Percentiles rank a stretch among this genome's conserved stretches.
These are phyloP conservation scores for Lampropteryx suffumata DNA, from an alignment of 2,888 invertebrate genomes.

Conservation along the genomic window DNA sequence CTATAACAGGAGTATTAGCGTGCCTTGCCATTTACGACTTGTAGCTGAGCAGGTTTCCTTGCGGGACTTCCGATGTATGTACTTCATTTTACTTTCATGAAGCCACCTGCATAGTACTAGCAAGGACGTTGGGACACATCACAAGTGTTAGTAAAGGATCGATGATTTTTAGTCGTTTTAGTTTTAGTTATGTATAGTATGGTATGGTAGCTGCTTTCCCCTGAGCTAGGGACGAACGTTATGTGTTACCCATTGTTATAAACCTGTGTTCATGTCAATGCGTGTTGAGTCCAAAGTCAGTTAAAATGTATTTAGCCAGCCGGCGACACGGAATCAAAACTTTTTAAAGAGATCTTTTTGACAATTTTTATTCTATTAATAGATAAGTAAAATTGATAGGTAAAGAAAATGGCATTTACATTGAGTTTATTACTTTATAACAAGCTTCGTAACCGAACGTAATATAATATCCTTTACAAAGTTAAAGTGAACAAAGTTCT, in stretches of 20 bases:
- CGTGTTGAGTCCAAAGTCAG: neutral
- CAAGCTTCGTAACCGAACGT: neutral
- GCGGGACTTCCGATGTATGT: conserved; percentile 14
- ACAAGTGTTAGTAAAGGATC: neutral
- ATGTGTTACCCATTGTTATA: too few relatives aligned
- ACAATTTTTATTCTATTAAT: too few relatives aligned
- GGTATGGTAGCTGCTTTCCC: too few relatives aligned
- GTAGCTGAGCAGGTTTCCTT: conserved; percentile 14
- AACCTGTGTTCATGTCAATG: too few relatives aligned
- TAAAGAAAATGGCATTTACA: neutral
- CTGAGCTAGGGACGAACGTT: too few relatives aligned
- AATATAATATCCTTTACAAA: conserved; percentile 11
- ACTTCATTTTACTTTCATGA: conserved; percentile 17
- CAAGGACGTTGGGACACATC: neutral
- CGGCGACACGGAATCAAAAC: neutral
- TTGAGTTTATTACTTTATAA: neutral
- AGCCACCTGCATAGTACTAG: conserved; percentile 5
- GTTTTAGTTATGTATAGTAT: too few relatives aligned
- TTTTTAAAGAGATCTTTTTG: too few relatives aligned
- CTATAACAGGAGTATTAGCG: conserved; percentile 17
- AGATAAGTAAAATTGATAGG: neutral
- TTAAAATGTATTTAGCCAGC: neutral
- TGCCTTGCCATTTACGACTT: conserved; percentile 19
- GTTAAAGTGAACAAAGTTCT: conserved; percentile 10
- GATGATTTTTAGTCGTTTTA: too few relatives aligned